phyloP scores from a whole-genome alignment of 1,140 invertebrate species.

The Hestina assimilis region DNA sequence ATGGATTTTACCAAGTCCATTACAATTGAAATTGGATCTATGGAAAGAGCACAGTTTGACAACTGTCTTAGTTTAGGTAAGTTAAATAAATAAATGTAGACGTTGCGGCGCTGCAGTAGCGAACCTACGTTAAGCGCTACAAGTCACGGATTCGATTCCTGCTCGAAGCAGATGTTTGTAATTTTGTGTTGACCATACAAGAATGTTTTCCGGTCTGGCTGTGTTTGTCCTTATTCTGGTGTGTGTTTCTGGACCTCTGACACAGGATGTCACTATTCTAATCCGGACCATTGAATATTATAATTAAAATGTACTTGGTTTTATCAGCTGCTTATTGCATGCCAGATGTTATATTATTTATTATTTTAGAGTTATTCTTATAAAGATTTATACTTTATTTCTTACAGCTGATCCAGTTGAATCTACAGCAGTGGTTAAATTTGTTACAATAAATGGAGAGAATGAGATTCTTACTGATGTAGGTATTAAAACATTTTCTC shows the following conservation, averaged over 20 bases:
- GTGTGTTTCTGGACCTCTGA: too few relatives aligned
- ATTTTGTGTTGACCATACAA: too few relatives aligned
- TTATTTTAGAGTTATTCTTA: background rate
- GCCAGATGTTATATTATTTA: slow-evolving; percentile 4
- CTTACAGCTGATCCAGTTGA: slow-evolving; percentile 63
- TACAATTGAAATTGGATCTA: slow-evolving; percentile 63
- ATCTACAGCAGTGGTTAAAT: slow-evolving; percentile 49
- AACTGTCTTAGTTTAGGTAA: slow-evolving; percentile 60
- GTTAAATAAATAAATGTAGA: background rate
- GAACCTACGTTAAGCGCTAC: too few relatives aligned
- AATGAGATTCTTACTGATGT: slow-evolving; percentile 68
- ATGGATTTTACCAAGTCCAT: slow-evolving; percentile 60
- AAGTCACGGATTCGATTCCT: too few relatives aligned
- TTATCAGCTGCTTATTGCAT: too few relatives aligned
- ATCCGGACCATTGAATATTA: too few relatives aligned
- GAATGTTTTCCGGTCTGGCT: too few relatives aligned
- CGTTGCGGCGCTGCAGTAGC: too few relatives aligned
- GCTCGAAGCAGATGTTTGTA: too few relatives aligned
- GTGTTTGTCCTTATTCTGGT: too few relatives aligned
- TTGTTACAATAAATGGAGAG: slow-evolving; percentile 60
- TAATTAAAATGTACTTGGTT: too few relatives aligned
- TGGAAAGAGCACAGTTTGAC: slow-evolving; percentile 57
- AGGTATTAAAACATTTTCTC: slow-evolving; percentile 24
- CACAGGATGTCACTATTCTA: too few relatives aligned
- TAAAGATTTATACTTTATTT: slow-evolving; percentile 26